Percentiles rank a stretch among this genome's conserved stretches.
phyloP scores from a whole-genome alignment of 2,113 vertebrate species.

The Salvelinus alpinus region DNA sequence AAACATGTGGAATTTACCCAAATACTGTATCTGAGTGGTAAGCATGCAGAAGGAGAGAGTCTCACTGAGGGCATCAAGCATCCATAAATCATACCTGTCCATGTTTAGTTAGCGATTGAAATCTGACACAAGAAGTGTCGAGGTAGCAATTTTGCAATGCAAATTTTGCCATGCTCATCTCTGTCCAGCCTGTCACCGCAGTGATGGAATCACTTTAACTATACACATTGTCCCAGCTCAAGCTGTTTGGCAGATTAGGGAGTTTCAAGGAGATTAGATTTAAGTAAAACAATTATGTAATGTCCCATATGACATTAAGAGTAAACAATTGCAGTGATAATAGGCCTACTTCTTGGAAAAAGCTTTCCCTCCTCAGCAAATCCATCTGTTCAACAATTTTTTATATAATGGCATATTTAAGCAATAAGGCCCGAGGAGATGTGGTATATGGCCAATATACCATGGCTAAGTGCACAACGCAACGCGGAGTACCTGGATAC shows the following conservation, averaged over 20 bases:
- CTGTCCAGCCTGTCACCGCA: background rate
- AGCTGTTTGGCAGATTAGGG: background rate
- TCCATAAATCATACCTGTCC: constrained; percentile 5
- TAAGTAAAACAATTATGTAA: no score
- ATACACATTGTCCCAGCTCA: background rate
- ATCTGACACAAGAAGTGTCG: constrained; percentile 8
- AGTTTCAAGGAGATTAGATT: background rate
- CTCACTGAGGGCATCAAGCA: background rate
- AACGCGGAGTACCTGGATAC: no score
- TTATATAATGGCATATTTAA: no score
- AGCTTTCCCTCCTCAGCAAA: no score
- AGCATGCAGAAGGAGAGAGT: background rate
- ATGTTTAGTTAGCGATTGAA: constrained; percentile 12
- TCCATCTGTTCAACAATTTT: no score
- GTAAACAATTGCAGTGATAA: no score
- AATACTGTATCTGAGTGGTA: background rate
- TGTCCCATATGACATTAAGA: no score
- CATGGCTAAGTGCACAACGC: no score
- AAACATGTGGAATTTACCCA: no score
- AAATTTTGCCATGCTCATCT: background rate
- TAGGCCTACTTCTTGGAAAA: no score
- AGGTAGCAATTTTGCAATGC: background rate
- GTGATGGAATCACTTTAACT: constrained; percentile 16
- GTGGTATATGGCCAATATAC: no score
- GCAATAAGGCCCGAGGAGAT: no score